Conservation (phyloP, 2,888 invertebrate species). For the Pyralis farinalis region DNA sequence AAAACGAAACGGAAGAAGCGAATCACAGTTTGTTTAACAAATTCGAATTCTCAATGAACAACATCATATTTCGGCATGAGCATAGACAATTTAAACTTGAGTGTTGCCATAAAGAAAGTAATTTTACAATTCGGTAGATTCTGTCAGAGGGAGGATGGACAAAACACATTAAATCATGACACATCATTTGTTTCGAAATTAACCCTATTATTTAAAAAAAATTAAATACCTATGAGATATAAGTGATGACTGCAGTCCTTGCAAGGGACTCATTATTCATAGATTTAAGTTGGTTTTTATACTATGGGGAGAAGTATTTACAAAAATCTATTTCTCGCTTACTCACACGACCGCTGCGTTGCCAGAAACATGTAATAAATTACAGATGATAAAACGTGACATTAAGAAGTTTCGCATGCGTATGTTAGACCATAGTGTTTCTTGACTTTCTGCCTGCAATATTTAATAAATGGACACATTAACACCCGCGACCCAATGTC, state of each 20-base stretch:
- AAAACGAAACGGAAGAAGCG: slow-evolving; percentile 32
- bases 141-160: slow-evolving; percentile 51
- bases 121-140: slow-evolving; percentile 27
- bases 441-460: too few relatives aligned
- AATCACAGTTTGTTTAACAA: slow-evolving; percentile 47
- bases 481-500: too few relatives aligned
- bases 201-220: slow-evolving; percentile 59
- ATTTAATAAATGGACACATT: too few relatives aligned
- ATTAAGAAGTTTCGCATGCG: slow-evolving; percentile 12
- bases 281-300: slow-evolving; percentile 70
- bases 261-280: slow-evolving; percentile 37
- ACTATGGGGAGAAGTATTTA: slow-evolving; percentile 76
- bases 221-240: slow-evolving; percentile 80
- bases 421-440: slow-evolving; percentile 15
- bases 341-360: slow-evolving; percentile 48
- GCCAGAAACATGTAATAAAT: slow-evolving; percentile 29
- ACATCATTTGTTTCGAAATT: slow-evolving; percentile 65
- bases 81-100: slow-evolving; percentile 35
- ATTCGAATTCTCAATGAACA: slow-evolving; percentile 20
- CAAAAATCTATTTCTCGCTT: slow-evolving; percentile 73
- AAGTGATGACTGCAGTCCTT: slow-evolving; percentile 68
- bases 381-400: slow-evolving; percentile 20
- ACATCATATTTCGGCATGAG: slow-evolving; percentile 20
- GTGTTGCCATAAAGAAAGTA: slow-evolving; percentile 47
- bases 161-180: slow-evolving; percentile 59